A percentile compares a stretch with the other conserved stretches of the same genome.
phyloP scores from a whole-genome alignment of 1,140 invertebrate species.

The Coenobita brevimanus region DNA sequence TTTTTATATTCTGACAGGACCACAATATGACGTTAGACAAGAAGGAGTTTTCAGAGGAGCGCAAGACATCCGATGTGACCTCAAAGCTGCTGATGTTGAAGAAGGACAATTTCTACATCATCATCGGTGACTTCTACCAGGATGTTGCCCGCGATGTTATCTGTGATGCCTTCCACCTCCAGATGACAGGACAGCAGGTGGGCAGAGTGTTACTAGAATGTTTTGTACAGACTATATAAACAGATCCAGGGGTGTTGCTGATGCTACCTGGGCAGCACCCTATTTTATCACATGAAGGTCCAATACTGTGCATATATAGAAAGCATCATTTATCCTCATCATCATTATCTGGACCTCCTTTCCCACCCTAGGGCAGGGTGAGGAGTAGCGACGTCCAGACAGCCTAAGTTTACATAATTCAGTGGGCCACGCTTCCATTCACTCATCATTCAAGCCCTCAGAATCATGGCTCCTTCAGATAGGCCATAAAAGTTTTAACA shows the following conservation, averaged over 20 bases:
- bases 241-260: background rate
- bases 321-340: too few relatives aligned
- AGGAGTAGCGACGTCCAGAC: too few relatives aligned
- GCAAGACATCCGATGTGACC: slow-evolving; percentile 42
- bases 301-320: too few relatives aligned
- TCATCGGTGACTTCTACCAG: slow-evolving; percentile 86
- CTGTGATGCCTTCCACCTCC: slow-evolving; percentile 83
- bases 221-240: too few relatives aligned
- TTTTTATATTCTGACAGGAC: slow-evolving; percentile 30
- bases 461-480: too few relatives aligned
- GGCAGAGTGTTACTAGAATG: background rate
- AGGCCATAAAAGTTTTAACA: too few relatives aligned
- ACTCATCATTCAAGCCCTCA: too few relatives aligned
- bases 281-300: too few relatives aligned
- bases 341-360: too few relatives aligned
- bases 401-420: too few relatives aligned
- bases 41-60: slow-evolving; percentile 55
- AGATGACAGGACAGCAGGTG: slow-evolving; percentile 72
- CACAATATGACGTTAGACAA: slow-evolving; percentile 46
- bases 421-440: too few relatives aligned
- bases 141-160: slow-evolving; percentile 80
- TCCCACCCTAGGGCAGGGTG: too few relatives aligned
- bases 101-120: slow-evolving; percentile 80
- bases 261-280: background rate
- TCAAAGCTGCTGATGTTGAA: slow-evolving; percentile 79